Evolutionary conservation across 2,888 invertebrate species (phyloP).

Genomic region (Polymixis flavicincta): DNA sequence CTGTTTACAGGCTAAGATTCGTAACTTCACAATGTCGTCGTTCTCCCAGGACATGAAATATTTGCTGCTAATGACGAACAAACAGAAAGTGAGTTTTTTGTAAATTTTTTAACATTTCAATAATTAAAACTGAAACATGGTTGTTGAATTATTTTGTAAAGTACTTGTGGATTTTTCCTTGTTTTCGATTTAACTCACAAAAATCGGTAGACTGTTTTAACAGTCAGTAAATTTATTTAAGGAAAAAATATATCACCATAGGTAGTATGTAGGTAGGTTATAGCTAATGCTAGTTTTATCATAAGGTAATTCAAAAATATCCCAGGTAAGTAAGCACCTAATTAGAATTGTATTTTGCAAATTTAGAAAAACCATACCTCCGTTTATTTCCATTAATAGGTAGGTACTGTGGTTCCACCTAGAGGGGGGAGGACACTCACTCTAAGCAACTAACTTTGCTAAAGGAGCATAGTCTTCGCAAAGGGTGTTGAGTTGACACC

Average conservation of each 20-base stretch:
- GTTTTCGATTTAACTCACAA: not conserved
- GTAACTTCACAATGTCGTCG: constrained; percentile 74
- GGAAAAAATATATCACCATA: not conserved
- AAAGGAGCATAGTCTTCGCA: no score
- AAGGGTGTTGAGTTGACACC: no score
- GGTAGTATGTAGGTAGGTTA: not conserved
- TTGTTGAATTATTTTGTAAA: not conserved
- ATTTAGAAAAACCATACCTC: not conserved
- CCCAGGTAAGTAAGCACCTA: not conserved
- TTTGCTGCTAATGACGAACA: constrained; percentile 76
- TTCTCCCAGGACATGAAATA: constrained; percentile 83
- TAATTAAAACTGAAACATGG: not conserved
- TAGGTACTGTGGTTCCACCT: not conserved
- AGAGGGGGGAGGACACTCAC: no score
- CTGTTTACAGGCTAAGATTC: constrained; percentile 77
- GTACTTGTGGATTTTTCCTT: not conserved
- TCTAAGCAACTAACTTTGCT: no score
- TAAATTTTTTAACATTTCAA: not conserved
- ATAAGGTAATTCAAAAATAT: not conserved
- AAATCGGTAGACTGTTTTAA: not conserved
- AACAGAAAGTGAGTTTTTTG: constrained; percentile 76
- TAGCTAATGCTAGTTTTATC: not conserved
- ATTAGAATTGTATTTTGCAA: not conserved
- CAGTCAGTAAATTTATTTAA: no score
- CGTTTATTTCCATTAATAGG: not conserved